A percentile compares a stretch with the other conserved stretches of the same genome.
phyloP scores from a whole-genome alignment of 2,113 vertebrate species.

The Monopterus albus region DNA sequence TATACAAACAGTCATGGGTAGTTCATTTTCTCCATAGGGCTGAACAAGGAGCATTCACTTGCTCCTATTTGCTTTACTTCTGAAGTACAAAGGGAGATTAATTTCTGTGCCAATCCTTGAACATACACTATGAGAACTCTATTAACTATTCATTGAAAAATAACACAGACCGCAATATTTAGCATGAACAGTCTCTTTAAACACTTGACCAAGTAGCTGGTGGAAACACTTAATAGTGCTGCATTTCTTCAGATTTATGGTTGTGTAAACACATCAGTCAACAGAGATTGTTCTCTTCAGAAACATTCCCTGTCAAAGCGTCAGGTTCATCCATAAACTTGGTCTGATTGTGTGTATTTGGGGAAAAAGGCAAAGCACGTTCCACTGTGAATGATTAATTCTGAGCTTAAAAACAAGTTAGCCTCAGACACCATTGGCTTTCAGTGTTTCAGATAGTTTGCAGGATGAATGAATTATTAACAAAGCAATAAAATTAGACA shows the following conservation, averaged over 20 bases:
- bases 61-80: too few relatives aligned
- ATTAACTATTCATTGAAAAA: background rate
- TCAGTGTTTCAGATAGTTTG: background rate
- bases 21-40: too few relatives aligned
- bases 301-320: background rate
- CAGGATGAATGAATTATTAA: conserved; percentile 3
- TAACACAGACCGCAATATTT: background rate
- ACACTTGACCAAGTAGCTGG: background rate
- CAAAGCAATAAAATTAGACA: background rate
- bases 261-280: background rate
- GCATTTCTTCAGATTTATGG: background rate
- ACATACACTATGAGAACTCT: too few relatives aligned
- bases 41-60: too few relatives aligned
- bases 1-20: too few relatives aligned
- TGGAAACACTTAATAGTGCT: background rate
- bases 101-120: too few relatives aligned
- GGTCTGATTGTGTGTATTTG: background rate
- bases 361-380: background rate
- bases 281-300: background rate
- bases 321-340: background rate
- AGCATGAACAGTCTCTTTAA: background rate
- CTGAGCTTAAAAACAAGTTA: conserved; percentile 28
- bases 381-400: conserved; percentile 39
- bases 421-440: conserved; percentile 6
- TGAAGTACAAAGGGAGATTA: background rate